Evolutionary conservation across 2,113 vertebrate genomes (phyloP).

Genomic region (Pithys albifrons): DNA sequence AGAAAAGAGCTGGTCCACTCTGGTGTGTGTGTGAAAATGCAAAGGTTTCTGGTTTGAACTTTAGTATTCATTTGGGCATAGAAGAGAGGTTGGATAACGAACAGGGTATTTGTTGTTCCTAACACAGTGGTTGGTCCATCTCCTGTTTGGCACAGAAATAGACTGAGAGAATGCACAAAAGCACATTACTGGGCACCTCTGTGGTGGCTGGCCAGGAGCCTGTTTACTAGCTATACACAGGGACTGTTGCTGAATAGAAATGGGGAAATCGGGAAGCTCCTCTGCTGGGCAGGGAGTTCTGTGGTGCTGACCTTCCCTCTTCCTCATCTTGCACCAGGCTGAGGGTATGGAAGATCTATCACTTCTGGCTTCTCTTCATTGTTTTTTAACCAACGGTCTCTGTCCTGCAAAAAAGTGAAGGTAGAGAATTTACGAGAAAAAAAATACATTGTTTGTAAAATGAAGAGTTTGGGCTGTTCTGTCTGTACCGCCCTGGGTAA

Average conservation of each 20-base stretch:
- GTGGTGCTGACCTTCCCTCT: not conserved
- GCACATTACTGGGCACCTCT: constrained; percentile 32
- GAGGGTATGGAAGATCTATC: not conserved
- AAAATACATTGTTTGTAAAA: not conserved
- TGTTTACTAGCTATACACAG: accelerated
- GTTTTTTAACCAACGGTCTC: not conserved
- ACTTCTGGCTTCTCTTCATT: not conserved
- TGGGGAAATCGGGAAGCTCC: not conserved
- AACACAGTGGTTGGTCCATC: constrained; percentile 10
- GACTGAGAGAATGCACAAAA: not conserved
- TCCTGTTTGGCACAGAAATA: constrained; percentile 46
- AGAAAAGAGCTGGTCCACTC: not conserved
- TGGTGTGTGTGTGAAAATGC: not conserved
- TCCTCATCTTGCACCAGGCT: not conserved
- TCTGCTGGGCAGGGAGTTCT: not conserved
- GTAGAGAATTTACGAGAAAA: not conserved
- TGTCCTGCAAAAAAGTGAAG: not conserved
- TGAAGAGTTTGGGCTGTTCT: not conserved
- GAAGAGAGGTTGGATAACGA: constrained; percentile 5
- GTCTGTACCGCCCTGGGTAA: not conserved
- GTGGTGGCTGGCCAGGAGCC: constrained; percentile 26
- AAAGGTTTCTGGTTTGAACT: not conserved
- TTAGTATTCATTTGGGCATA: constrained; percentile 3
- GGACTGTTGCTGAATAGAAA: not conserved
- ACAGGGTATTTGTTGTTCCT: constrained; percentile 45